These are phyloP conservation scores for Chlorops oryzae DNA, from an alignment of 1,140 invertebrate species.

Conservation along the genomic window DNA sequence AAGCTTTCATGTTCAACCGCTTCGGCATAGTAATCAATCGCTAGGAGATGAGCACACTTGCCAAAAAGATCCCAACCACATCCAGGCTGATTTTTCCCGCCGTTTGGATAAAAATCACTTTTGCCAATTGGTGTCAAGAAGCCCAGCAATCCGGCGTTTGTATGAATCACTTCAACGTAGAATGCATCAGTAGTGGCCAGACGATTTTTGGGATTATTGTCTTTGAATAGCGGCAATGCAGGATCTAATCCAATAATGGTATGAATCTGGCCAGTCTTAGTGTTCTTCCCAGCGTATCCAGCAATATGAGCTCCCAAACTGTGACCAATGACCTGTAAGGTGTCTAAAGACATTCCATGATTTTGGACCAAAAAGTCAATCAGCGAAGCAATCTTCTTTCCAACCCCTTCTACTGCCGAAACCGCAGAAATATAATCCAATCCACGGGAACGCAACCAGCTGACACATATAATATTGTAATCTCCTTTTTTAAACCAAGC, in stretches of 20 bases:
- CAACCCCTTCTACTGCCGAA: constrained; percentile 47
- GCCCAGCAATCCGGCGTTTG: constrained; percentile 57
- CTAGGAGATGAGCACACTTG: constrained; percentile 48
- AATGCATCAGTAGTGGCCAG: constrained; percentile 58
- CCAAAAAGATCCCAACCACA: constrained; percentile 47
- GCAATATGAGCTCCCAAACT: constrained; percentile 61
- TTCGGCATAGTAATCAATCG: constrained; percentile 56
- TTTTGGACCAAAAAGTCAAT: constrained; percentile 46
- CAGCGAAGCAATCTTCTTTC: constrained; percentile 48
- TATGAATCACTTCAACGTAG: constrained; percentile 68
- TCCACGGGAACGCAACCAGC: constrained; percentile 47
- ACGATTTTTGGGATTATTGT: constrained; percentile 46
- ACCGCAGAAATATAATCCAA: constrained; percentile 44
- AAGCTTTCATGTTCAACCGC: constrained; percentile 27
- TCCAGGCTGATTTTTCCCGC: constrained; percentile 52
- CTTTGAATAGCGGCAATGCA: constrained; percentile 48
- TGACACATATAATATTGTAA: constrained; percentile 53
- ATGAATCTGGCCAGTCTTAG: constrained; percentile 22
- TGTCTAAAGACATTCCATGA: constrained; percentile 49
- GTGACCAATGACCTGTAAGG: constrained; percentile 57
- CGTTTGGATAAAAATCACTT: constrained; percentile 52
- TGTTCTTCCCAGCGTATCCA: constrained; percentile 51
- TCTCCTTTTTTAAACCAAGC: constrained; percentile 47
- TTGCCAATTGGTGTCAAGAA: constrained; percentile 49
- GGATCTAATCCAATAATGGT: constrained; percentile 52